Evolutionary conservation across 2,888 invertebrate species (phyloP).

Genomic region (Clanis bilineata): DNA sequence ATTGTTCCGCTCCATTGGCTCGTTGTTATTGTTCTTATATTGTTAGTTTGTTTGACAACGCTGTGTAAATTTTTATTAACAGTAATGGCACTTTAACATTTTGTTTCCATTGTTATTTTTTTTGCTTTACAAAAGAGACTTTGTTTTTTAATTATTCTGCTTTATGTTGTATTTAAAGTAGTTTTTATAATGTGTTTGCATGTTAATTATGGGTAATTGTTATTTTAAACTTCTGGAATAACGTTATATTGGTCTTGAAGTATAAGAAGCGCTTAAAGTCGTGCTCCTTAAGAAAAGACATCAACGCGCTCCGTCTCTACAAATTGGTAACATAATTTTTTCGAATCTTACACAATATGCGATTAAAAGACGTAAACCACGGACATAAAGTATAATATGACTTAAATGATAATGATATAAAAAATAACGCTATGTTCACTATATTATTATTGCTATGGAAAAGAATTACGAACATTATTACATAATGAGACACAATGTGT

Average conservation of each 20-base stretch:
- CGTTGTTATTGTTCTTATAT: conserved; percentile 46
- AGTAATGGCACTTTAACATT: conserved; percentile 38
- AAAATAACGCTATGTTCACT: no score
- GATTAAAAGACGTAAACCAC: no score
- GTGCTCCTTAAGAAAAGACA: conserved; percentile 45
- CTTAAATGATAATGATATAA: no score
- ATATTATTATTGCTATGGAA: no score
- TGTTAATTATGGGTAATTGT: background rate
- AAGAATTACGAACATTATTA: no score
- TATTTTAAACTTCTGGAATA: background rate
- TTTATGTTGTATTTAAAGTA: conserved; percentile 16
- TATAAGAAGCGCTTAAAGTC: background rate
- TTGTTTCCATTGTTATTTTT: conserved; percentile 23
- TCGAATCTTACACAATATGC: background rate
- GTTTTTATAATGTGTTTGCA: conserved; percentile 7
- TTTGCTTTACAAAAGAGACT: conserved; percentile 17
- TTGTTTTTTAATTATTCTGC: conserved; percentile 12
- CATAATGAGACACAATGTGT: no score
- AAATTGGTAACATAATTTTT: background rate
- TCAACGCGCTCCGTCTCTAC: conserved; percentile 45
- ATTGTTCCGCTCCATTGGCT: conserved; percentile 54
- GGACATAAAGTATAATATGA: no score
- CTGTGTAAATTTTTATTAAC: conserved; percentile 50
- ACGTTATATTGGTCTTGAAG: background rate
- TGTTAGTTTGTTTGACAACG: conserved; percentile 44